Base-by-base conservation (phyloP, 2,888 invertebrate genomes). In the Dynastes hyllus region DNA sequence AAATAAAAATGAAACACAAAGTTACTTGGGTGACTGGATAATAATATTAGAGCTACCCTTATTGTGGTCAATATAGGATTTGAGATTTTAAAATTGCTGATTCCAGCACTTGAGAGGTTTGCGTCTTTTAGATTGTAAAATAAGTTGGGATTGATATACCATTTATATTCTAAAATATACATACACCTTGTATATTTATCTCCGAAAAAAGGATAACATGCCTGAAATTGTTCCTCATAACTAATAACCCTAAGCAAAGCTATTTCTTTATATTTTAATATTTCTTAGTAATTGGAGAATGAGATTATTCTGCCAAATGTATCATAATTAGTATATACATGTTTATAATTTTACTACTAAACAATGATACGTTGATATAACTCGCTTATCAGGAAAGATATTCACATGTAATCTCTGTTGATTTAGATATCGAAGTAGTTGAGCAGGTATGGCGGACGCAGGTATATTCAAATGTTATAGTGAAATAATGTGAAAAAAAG, bases 331-430 rank as follows among this genome's bases (percentile, higher is more conserved):
- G 22, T 45, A 13, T 6, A 55, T 55, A n/a, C n/a, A 16, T 61
- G 22, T 61, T 22, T 29, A 22, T 61, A 27, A 73, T 73, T 58
- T 58, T 61, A 37, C 22, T 40, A 73, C 40, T 37, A 71, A 71
- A 71, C 40, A 37, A 58, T 71, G 27, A 53, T 70, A 53, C 53
- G 11, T 71, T 16, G 27, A 45, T 40, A 61, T 61, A 61, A 27
- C 8, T 4, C 11, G 63, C 66, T 78, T 80, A 80, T 80, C 78
- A 76, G 75, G 66, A 11, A 53, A 70, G 77, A 79, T 78, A 81
- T 81, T 76, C 76, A 45, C 50, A 71, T 66, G 45, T 81, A 78
- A 78, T 78, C 78, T 78, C 45, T 78, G 78, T 78, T 71, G 77
- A 78, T 78, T 78, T 78, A 78, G 78, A 78, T 78, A 78, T 61